Base-by-base conservation (phyloP, 1,140 invertebrate species). In the Leptinotarsa defecta region DNA sequence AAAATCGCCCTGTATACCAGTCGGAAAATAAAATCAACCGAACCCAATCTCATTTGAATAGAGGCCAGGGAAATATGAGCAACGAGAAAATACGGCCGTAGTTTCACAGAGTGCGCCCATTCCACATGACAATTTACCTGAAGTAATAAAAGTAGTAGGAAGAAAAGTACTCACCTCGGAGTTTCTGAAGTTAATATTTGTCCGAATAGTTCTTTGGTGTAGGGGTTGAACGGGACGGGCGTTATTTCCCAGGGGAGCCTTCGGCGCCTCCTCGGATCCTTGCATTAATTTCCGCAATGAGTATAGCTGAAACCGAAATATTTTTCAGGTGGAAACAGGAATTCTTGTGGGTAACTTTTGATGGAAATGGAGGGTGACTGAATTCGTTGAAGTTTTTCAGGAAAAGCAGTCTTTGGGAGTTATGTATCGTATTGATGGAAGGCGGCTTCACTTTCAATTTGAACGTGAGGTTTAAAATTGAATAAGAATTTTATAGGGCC, bases 181-280 rank as follows among this genome's bases (percentile, higher is more conserved):
- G 68, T 81, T 83, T 79, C 71, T 79, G 88, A 98, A 97, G 89
- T 98, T 96, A 84, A 99, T 98, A 85, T 99, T 99, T 74, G 97
- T 99, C 83, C 97, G 90, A 77, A 99, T 91, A 61, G 96, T 95
- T 82, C 97, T 91, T 84, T 96, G 93, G 86, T 98, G 92, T 74
- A 98, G 89, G 70, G 91, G 91, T 87, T 97, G 95, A 27, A 95
- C 88, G 17, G 96, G 96, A 75, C 97, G 90, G 73, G 94, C 95
- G 88, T 98, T 98, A 90, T 97, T 97, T 71, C 94, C 95, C 85
- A 98, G 91, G 11, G 94, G 94, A 27, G 95, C 94, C 84, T 96
- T 97, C 20, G 95, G 94, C 64, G 91, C 91, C 81, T 90, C 90
- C 83, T 91, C 89, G 6, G 95, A 92, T 64, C 95, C 95, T 86